Evolutionary conservation across 2,797 vertebrate genomes (phyloP).

Genomic region (Synaphobranchus kaupii): DNA sequence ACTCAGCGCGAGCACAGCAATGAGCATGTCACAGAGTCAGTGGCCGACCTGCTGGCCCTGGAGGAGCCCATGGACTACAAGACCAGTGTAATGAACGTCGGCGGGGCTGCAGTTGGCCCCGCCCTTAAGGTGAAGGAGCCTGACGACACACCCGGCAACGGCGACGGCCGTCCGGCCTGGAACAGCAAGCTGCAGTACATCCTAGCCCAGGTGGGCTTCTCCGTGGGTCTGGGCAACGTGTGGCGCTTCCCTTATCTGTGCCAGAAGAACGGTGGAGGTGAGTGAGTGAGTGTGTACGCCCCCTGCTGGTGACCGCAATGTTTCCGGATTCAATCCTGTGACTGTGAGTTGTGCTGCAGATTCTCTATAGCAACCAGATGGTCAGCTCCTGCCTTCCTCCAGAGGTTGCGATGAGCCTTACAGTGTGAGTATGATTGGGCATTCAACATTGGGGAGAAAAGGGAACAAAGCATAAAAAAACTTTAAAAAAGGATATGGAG

Average conservation of each 20-base stretch:
- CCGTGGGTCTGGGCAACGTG: slow-evolving; percentile 90
- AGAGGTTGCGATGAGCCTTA: background rate
- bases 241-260: slow-evolving; percentile 95
- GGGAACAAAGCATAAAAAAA: background rate
- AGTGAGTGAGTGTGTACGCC: slow-evolving; percentile 43
- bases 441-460: background rate
- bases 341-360: background rate
- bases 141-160: slow-evolving; percentile 62
- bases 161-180: slow-evolving; percentile 84
- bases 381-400: background rate
- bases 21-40: slow-evolving; percentile 91
- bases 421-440: background rate
- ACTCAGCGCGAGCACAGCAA: slow-evolving; percentile 87
- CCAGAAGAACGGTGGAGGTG: slow-evolving; percentile 95
- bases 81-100: slow-evolving; percentile 79
- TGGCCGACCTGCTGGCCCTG: slow-evolving; percentile 89
- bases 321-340: background rate
- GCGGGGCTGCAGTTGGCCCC: slow-evolving; percentile 41
- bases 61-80: slow-evolving; percentile 90
- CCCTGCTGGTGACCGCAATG: background rate
- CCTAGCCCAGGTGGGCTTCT: slow-evolving; percentile 92
- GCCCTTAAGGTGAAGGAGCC: slow-evolving; percentile 60
- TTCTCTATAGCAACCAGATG: background rate
- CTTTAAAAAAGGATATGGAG: no score
- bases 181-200: slow-evolving; percentile 96